Conservation (phyloP, 2,888 invertebrate genomes). For the Hypomecis punctinalis region DNA sequence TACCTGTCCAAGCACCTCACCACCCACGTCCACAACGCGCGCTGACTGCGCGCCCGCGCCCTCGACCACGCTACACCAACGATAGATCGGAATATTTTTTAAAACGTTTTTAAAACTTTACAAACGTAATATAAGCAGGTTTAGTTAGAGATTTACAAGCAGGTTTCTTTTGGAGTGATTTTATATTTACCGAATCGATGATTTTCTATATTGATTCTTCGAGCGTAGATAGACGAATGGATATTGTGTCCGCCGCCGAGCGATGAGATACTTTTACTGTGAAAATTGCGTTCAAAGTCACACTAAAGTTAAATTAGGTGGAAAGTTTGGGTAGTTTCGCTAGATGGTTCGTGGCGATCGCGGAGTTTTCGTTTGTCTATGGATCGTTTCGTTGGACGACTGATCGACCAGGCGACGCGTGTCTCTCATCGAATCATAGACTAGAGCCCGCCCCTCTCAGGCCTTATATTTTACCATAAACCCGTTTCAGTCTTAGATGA, state of each 20-base stretch:
- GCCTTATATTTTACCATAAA: slow-evolving; percentile 8
- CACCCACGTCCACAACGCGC: slow-evolving; percentile 93
- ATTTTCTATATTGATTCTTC: slow-evolving; percentile 75
- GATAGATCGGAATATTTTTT: slow-evolving; percentile 82
- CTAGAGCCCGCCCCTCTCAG: slow-evolving; percentile 1
- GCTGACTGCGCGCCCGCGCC: slow-evolving; percentile 78
- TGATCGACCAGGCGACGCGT: slow-evolving; percentile 18
- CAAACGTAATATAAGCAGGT: slow-evolving; percentile 75
- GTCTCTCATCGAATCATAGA: slow-evolving; percentile 45
- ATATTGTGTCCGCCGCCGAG: slow-evolving; percentile 53
- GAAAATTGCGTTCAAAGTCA: slow-evolving; percentile 47
- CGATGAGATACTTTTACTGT: slow-evolving; percentile 49
- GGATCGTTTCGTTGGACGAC: slow-evolving; percentile 18
- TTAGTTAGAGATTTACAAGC: slow-evolving; percentile 76
- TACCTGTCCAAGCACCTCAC: slow-evolving; percentile 96
- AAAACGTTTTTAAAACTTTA: slow-evolving; percentile 80
- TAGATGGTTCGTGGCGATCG: slow-evolving; percentile 30
- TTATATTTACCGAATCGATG: slow-evolving; percentile 66
- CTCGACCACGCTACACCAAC: slow-evolving; percentile 46
- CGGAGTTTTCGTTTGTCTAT: slow-evolving; percentile 3
- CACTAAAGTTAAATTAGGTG: slow-evolving; percentile 42
- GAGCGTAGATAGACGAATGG: slow-evolving; percentile 43
- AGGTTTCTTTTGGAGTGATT: slow-evolving; percentile 77
- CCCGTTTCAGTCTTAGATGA: slow-evolving; percentile 37
- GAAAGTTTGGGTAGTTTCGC: slow-evolving; percentile 30